Percentiles rank a stretch among this genome's conserved stretches.
Evolutionary conservation across 2,113 vertebrate species (phyloP).

Genomic region (Hystrix cristata): DNA sequence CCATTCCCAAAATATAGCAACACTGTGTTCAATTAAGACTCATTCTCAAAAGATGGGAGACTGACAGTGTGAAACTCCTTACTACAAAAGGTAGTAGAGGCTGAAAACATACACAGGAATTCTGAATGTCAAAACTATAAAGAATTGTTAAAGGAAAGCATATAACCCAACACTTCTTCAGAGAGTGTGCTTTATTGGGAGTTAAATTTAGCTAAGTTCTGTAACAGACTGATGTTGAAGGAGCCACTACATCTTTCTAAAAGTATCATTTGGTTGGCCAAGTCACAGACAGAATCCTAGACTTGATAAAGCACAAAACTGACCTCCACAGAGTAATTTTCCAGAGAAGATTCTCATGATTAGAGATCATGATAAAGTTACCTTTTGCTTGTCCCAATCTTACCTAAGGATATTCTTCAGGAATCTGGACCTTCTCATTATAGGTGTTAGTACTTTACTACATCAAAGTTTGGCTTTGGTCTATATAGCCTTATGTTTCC

Average conservation of each 20-base stretch:
- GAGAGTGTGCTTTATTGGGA: slow-evolving; percentile 38
- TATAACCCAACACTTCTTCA: slow-evolving; percentile 37
- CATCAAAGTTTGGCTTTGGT: slow-evolving; percentile 48
- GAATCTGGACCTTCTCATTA: not conserved
- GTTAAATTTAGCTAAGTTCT: slow-evolving; percentile 49
- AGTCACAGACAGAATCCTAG: slow-evolving; percentile 46
- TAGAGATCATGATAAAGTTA: slow-evolving; percentile 47
- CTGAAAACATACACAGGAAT: slow-evolving; percentile 64
- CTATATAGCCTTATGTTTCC: slow-evolving; percentile 8
- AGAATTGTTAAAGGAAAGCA: slow-evolving; percentile 54
- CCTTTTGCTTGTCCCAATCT: slow-evolving; percentile 29
- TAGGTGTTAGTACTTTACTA: slow-evolving; percentile 5
- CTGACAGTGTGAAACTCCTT: not conserved
- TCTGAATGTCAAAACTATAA: slow-evolving; percentile 55
- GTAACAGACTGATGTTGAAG: slow-evolving; percentile 33
- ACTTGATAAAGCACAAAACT: slow-evolving; percentile 43
- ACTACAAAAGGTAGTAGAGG: slow-evolving; percentile 52
- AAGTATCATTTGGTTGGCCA: slow-evolving; percentile 46
- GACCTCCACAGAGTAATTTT: slow-evolving; percentile 15
- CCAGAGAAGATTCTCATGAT: slow-evolving; percentile 28
- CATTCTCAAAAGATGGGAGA: slow-evolving; percentile 68
- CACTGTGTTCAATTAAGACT: slow-evolving; percentile 62
- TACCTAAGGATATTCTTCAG: slow-evolving; percentile 39
- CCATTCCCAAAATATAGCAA: slow-evolving; percentile 59
- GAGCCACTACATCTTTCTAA: slow-evolving; percentile 49